Conservation (phyloP, 1,140 invertebrate species). For the Charaxes varanes region DNA sequence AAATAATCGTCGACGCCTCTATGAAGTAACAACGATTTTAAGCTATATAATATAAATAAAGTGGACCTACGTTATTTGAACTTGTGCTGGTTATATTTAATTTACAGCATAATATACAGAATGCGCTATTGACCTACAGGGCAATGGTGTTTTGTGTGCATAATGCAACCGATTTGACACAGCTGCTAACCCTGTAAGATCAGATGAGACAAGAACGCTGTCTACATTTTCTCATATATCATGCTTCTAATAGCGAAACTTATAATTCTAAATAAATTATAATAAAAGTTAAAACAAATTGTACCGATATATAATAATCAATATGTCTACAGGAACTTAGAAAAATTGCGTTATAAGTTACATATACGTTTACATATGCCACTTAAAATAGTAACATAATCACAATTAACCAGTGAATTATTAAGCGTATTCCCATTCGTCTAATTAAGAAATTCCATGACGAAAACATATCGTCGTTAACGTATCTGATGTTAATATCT, state of each 20-base stretch:
- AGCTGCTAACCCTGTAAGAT: conserved; percentile 1
- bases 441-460: too few relatives aligned
- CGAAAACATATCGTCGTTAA: too few relatives aligned
- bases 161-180: conserved; percentile 1
- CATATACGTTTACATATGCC: conserved; percentile 73
- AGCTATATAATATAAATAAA: conserved; percentile 60
- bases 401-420: conserved; percentile 38
- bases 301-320: conserved; percentile 71
- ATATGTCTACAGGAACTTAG: conserved; percentile 73
- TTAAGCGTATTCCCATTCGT: too few relatives aligned
- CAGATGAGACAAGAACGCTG: conserved; percentile 16
- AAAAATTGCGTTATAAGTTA: conserved; percentile 73
- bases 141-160: conserved; percentile 3
- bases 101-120: conserved; percentile 50
- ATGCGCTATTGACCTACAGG: conserved; percentile 7
- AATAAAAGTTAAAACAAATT: conserved; percentile 71
- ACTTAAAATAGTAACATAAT: conserved; percentile 63
- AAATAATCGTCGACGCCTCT: conserved; percentile 35
- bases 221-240: conserved; percentile 31
- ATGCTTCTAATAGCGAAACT: conserved; percentile 34
- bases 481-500: too few relatives aligned
- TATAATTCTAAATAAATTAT: conserved; percentile 69
- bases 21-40: conserved; percentile 49
- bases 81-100: conserved; percentile 62
- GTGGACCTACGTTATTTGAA: conserved; percentile 69